Conservation (phyloP, 2,113 vertebrate species). For the Myrmecobius fasciatus region DNA sequence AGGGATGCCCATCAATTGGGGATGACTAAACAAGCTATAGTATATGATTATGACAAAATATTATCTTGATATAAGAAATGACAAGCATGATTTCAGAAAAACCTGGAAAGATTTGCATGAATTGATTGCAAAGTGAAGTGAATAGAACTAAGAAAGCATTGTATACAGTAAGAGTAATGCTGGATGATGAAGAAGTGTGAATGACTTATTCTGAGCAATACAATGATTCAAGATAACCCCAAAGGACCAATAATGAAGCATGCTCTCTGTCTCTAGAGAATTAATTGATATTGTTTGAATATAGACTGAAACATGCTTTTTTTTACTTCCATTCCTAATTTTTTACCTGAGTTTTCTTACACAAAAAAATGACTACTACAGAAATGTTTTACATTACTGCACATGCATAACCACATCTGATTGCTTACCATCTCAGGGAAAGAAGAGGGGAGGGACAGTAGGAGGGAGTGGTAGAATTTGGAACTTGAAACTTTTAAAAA, state of each 20-base stretch:
- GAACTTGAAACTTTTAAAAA: neutral
- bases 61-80: neutral
- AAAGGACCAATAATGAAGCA: neutral
- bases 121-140: neutral
- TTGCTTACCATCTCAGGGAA: neutral
- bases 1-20: neutral
- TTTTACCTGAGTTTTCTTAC: neutral
- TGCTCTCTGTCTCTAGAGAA: neutral
- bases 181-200: neutral
- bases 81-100: neutral
- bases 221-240: neutral
- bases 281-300: neutral
- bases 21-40: neutral
- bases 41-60: neutral
- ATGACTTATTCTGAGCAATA: neutral
- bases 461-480: too few relatives aligned
- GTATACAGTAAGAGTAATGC: neutral
- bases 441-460: too few relatives aligned
- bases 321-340: neutral
- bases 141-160: neutral
- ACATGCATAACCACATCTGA: neutral
- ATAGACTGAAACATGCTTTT: too few relatives aligned
- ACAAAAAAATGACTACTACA: neutral
- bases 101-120: neutral
- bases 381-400: neutral